Conservation (phyloP, 92 coral and sea anemone species). For the Ricordea florida region DNA sequence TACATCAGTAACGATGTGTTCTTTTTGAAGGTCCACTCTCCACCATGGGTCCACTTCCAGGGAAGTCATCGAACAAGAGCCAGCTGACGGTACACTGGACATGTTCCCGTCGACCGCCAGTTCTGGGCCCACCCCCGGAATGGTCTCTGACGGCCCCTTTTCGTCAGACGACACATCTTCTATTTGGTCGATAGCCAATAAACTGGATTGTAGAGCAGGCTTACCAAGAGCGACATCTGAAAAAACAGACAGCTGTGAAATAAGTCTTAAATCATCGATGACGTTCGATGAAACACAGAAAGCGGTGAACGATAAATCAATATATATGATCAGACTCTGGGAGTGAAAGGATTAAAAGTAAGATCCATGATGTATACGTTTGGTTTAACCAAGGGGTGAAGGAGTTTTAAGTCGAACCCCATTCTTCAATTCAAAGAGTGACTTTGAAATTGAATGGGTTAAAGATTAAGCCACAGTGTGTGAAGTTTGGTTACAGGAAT, state of each 20-base stretch:
- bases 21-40: slow-evolving; percentile 69
- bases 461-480: too few species aligned
- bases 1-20: slow-evolving; percentile 78
- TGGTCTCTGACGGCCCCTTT: neutral
- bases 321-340: too few species aligned
- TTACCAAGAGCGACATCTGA: slow-evolving; percentile 70
- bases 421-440: too few species aligned
- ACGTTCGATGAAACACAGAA: too few species aligned
- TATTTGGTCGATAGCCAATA: slow-evolving; percentile 3
- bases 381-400: too few species aligned
- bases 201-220: slow-evolving; percentile 75
- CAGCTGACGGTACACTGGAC: slow-evolving; percentile 54
- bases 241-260: neutral
- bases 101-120: slow-evolving; percentile 81
- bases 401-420: too few species aligned
- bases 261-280: neutral
- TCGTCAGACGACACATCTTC: slow-evolving; percentile 17
- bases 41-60: slow-evolving; percentile 84
- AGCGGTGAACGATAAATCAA: too few species aligned
- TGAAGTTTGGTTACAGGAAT: too few species aligned
- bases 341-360: too few species aligned
- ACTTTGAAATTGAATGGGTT: too few species aligned
- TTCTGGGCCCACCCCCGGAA: slow-evolving; percentile 52
- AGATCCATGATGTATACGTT: too few species aligned
- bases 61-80: slow-evolving; percentile 72